Conservation (phyloP, 2,113 vertebrate species). For the Spilogale gracilis region DNA sequence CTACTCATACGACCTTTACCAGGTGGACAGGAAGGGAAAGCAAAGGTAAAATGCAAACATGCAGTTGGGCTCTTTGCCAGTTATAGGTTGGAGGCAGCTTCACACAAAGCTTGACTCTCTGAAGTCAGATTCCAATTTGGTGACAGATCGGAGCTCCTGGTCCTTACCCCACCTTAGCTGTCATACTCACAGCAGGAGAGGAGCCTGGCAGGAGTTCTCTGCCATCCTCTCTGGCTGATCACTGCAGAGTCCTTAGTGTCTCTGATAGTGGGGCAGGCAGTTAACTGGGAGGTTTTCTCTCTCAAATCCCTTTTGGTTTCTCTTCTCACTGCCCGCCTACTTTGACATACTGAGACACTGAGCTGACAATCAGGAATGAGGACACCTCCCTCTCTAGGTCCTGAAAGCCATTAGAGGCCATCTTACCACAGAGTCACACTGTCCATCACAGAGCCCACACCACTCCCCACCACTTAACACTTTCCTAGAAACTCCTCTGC, state of each 20-base stretch:
- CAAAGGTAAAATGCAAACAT: not conserved
- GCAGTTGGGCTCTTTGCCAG: not conserved
- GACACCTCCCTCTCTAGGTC: not conserved
- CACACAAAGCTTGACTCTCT: not conserved
- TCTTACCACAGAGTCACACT: not conserved
- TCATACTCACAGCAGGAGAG: not conserved
- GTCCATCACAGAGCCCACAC: not conserved
- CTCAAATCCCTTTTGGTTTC: not conserved
- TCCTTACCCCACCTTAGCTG: not conserved
- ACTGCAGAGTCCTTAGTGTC: not conserved
- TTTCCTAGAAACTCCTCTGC: not conserved
- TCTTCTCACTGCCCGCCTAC: not conserved
- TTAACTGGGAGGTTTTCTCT: not conserved
- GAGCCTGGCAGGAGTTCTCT: accelerated
- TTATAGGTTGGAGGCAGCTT: not conserved
- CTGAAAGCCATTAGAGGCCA: not conserved
- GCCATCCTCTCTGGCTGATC: not conserved
- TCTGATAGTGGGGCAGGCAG: not conserved
- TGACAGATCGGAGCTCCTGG: not conserved
- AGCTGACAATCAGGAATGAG: not conserved
- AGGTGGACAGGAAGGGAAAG: not conserved
- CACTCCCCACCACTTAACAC: not conserved
- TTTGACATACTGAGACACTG: not conserved
- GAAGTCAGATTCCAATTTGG: not conserved
- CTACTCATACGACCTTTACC: not conserved